Percentiles rank a stretch among this genome's conserved stretches.
Evolutionary conservation across 2,888 invertebrate genomes (phyloP).

Genomic region (Lobophora halterata): DNA sequence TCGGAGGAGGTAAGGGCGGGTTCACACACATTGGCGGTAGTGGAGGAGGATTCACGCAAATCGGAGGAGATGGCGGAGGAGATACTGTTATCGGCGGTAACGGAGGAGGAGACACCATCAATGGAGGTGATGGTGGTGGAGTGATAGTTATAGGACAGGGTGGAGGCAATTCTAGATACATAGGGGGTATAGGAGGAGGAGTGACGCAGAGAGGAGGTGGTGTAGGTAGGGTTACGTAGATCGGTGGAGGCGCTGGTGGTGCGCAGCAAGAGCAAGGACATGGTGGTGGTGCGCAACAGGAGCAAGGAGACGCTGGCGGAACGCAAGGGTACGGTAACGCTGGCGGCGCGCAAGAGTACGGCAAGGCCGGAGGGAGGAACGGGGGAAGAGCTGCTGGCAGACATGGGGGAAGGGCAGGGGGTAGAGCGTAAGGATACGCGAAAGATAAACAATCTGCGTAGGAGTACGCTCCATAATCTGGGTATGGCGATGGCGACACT

Average conservation of each 20-base stretch:
- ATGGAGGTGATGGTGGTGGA: slow-evolving; percentile 49
- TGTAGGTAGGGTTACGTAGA: slow-evolving; percentile 58
- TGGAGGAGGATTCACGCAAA: slow-evolving; percentile 59
- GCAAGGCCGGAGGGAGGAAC: slow-evolving; percentile 2
- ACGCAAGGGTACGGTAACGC: slow-evolving; percentile 1
- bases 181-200: slow-evolving; percentile 51
- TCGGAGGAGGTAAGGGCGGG: slow-evolving; percentile 54
- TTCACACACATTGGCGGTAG: slow-evolving; percentile 54
- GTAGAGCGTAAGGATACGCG: no score
- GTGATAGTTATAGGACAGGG: slow-evolving; percentile 55
- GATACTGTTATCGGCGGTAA: slow-evolving; percentile 53
- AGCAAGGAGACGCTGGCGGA: background rate
- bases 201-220: slow-evolving; percentile 51
- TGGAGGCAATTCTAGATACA: slow-evolving; percentile 51
- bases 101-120: slow-evolving; percentile 49
- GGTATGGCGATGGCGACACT: slow-evolving; percentile 36
- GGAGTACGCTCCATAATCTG: slow-evolving; percentile 27
- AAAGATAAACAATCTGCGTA: no score
- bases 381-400: slow-evolving; percentile 6
- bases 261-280: slow-evolving; percentile 34
- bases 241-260: slow-evolving; percentile 45
- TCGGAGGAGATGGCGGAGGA: slow-evolving; percentile 53
- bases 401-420: no score
- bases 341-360: slow-evolving; percentile 6
- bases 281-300: slow-evolving; percentile 4